These are phyloP conservation scores for Diceros bicornis DNA, from an alignment of 2,797 vertebrate genomes.

Conservation along the genomic window DNA sequence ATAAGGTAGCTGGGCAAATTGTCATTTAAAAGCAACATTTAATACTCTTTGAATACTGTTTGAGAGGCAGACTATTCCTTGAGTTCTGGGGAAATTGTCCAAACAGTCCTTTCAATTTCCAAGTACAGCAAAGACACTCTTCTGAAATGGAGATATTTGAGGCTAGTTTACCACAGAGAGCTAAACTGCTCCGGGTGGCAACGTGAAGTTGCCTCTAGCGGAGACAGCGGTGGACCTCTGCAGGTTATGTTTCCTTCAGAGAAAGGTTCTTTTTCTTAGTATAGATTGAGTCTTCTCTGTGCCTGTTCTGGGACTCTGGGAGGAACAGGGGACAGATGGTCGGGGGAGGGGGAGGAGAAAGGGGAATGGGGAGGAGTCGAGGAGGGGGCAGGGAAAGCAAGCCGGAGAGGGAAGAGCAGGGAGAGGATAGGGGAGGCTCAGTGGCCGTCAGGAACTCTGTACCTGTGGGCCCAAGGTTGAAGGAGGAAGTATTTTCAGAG, in stretches of 20 bases:
- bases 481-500: neutral
- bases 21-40: slow-evolving; percentile 32
- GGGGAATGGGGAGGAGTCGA: too few relatives aligned
- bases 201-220: neutral
- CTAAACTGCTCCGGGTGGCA: neutral
- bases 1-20: slow-evolving; percentile 3
- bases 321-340: neutral
- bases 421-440: neutral
- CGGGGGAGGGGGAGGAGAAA: neutral
- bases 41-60: neutral
- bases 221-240: neutral
- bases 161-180: neutral
- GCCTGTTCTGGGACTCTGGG: neutral
- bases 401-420: too few relatives aligned
- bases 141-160: slow-evolving; percentile 24
- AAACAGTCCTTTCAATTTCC: slow-evolving; percentile 29
- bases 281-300: neutral
- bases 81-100: neutral
- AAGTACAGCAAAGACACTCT: neutral
- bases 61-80: neutral
- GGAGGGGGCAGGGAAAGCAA: too few relatives aligned
- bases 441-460: neutral
- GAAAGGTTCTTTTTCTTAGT: neutral
- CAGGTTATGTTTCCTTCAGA: slow-evolving; percentile 1
- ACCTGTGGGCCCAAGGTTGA: neutral